Conservation (phyloP, 2,113 vertebrate genomes). For the Pelecanus crispus region DNA sequence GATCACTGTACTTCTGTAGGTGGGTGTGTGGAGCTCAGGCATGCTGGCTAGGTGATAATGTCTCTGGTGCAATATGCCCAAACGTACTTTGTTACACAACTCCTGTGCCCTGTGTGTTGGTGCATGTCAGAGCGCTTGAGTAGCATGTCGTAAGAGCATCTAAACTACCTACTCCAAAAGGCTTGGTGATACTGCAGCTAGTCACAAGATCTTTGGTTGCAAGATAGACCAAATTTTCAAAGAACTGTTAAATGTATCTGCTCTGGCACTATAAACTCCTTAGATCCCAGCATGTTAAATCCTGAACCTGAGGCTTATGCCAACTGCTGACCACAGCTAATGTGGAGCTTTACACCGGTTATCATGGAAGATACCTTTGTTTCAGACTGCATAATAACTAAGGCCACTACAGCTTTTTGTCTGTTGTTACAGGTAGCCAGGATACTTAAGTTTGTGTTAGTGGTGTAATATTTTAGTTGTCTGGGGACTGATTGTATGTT, state of each 20-base stretch:
- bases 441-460: background rate
- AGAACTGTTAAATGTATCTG: background rate
- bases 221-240: accelerated
- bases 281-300: background rate
- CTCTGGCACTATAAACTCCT: background rate
- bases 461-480: background rate
- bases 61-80: background rate
- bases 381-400: background rate
- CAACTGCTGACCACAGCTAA: background rate
- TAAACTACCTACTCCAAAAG: background rate
- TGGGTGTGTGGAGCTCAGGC: background rate
- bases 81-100: background rate
- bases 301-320: background rate
- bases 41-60: accelerated
- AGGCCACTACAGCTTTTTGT: background rate
- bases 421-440: background rate
- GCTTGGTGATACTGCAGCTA: background rate
- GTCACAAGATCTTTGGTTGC: background rate
- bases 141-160: background rate
- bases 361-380: background rate
- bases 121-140: background rate
- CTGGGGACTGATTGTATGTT: background rate
- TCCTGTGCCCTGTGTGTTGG: background rate
- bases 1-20: background rate
- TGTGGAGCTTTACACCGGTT: background rate